Percentiles rank a stretch among this genome's conserved stretches.
Conservation (phyloP, 2,113 vertebrate genomes). For the Tringa solitaria region DNA sequence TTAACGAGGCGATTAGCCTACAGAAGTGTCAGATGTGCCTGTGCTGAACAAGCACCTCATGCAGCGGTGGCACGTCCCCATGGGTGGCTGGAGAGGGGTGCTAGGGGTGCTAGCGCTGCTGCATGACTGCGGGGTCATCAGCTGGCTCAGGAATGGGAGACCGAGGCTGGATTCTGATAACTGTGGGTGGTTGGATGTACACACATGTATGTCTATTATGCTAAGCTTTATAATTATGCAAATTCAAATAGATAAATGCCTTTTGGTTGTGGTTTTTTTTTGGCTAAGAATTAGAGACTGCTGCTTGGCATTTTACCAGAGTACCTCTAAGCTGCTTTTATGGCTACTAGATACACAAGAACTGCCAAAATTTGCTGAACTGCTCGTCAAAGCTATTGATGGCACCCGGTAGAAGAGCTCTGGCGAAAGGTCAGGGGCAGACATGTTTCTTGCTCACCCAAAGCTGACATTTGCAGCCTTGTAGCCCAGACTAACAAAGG, state of each 20-base stretch:
- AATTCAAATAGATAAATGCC: background rate
- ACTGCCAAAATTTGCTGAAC: background rate
- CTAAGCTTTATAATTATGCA: background rate
- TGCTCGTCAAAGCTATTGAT: background rate
- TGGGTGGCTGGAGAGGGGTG: rapidly evolving
- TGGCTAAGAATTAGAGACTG: rapidly evolving
- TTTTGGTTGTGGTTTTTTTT: background rate
- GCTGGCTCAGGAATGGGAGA: background rate
- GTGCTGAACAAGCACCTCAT: background rate
- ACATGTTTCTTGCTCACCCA: background rate
- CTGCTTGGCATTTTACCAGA: background rate
- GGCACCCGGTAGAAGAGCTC: background rate
- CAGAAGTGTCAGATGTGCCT: background rate
- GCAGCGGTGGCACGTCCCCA: rapidly evolving
- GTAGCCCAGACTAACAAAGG: background rate
- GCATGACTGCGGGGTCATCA: background rate
- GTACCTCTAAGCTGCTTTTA: background rate
- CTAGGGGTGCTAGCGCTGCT: rapidly evolving
- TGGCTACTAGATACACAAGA: background rate
- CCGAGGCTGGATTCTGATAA: background rate
- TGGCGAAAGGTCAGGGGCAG: background rate
- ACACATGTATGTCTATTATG: background rate
- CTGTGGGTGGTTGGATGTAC: background rate
- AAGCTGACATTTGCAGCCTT: background rate
- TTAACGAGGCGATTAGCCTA: background rate